phyloP scores from a whole-genome alignment of 37 sponge, comb jelly and placozoan genomes.

The Cladorhizidae sp. region DNA sequence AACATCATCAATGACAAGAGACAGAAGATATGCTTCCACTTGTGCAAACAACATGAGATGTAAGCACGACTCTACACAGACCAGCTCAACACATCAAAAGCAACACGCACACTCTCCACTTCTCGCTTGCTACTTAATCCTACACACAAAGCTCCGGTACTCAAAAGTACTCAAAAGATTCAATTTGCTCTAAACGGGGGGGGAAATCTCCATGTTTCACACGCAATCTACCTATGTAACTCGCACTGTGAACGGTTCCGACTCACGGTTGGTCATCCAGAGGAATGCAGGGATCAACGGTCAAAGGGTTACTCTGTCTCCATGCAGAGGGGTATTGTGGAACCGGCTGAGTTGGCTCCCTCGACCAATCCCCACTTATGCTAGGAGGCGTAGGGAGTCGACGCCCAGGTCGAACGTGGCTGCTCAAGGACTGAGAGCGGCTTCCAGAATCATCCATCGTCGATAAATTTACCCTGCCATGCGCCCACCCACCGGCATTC shows the following conservation, averaged over 20 bases:
- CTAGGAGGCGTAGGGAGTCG: conserved; percentile 18
- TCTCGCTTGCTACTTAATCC: too few relatives aligned
- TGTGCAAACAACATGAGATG: too few relatives aligned
- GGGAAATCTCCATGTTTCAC: too few relatives aligned
- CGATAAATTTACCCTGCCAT: not conserved
- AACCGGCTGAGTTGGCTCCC: not conserved
- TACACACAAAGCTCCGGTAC: too few relatives aligned
- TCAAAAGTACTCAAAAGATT: too few relatives aligned
- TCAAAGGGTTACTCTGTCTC: not conserved
- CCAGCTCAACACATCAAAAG: too few relatives aligned
- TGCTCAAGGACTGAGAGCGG: not conserved
- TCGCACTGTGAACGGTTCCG: too few relatives aligned
- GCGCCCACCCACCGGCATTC: not conserved
- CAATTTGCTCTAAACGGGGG: too few relatives aligned
- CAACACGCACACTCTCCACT: conserved; percentile 23
- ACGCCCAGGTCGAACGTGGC: not conserved
- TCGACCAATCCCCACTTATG: not conserved
- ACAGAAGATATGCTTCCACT: too few relatives aligned
- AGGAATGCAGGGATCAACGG: conserved; percentile 9
- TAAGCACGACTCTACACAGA: too few relatives aligned
- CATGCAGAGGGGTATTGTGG: not conserved
- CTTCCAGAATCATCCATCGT: not conserved
- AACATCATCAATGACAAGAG: too few relatives aligned
- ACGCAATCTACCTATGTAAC: too few relatives aligned
- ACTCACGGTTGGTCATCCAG: conserved; percentile 79